These are phyloP conservation scores for Solenopsis invicta DNA, from an alignment of 1,140 invertebrate species.

Conservation along the genomic window DNA sequence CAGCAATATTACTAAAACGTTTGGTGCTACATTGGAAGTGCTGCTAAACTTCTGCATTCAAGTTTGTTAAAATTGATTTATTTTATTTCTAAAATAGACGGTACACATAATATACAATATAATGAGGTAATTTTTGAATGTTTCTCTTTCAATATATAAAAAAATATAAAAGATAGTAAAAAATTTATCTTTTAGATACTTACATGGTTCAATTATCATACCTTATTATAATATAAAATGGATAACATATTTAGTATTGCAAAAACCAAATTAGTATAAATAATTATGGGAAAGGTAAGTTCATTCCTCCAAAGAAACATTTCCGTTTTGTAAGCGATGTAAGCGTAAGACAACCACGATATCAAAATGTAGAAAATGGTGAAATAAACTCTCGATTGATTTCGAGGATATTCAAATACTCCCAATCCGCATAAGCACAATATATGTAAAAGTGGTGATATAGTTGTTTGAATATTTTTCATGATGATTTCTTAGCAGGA, in stretches of 20 bases:
- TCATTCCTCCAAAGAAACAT: not conserved
- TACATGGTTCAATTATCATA: not conserved
- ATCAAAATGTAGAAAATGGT: slow-evolving; percentile 9
- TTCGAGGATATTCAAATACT: slow-evolving; percentile 26
- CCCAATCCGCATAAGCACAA: slow-evolving; percentile 25
- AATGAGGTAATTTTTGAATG: not conserved
- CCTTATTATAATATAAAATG: slow-evolving; percentile 15
- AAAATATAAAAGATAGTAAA: not conserved
- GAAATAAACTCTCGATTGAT: not conserved
- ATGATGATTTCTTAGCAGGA: not conserved
- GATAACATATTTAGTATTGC: not conserved
- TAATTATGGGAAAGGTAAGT: not conserved
- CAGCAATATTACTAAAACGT: too few species aligned
- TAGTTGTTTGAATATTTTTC: slow-evolving; percentile 3
- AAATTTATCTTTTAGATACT: not conserved
- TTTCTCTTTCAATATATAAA: not conserved
- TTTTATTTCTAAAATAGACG: not conserved
- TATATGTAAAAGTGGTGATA: slow-evolving; percentile 4
- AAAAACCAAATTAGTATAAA: not conserved
- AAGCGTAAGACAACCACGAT: not conserved
- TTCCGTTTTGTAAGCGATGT: not conserved
- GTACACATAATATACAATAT: not conserved
- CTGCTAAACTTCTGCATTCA: not conserved
- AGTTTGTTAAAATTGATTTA: not conserved
- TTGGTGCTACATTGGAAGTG: not conserved